Evolutionary conservation across 2,888 invertebrate genomes (phyloP), one percentile per base, ranked within the genome.

Genomic region (Dynastes hyllus): DNA sequence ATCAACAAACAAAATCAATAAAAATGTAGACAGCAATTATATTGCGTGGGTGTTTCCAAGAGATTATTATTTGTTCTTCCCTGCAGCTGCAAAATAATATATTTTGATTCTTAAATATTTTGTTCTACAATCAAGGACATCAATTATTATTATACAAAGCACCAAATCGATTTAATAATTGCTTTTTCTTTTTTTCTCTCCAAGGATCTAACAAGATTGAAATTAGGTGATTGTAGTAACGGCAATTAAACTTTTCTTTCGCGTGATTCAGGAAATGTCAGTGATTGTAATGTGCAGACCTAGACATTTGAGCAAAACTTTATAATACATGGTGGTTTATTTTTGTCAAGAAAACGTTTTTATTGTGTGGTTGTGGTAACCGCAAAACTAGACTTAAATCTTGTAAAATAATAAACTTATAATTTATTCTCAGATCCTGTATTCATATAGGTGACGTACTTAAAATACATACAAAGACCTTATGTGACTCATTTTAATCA

Each of bases 291-390:
- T 5, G 9, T 29, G 16, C 1, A 29, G 29, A 70, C 70, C 51
- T 70, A 70, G 70, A 70, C 70, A 70, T 70, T 70, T 70, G 22
- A 29, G 13, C n/a, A 45, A 45, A 45, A 45, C 11, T 5, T 11
- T 45, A 45, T 45, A 45, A 45, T 45, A 45, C 45, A 45, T 45
- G 2, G 45, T 45, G 45, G 45, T 45, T 45, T 45, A 45, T 51
- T 13, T 29, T 53, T 51, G 13, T 11, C 51, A 11, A 13, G 51
- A 51, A n/a, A 27, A 51, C 50, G 70, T 51, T 70, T 70, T 70
- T 70, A 27, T n/a, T 5, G 4, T 53, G 67, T 32, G 51, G 51
- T 53, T 13, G n/a, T 37, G 29, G 8, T 32, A n/a, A 70, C 70
- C 70, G 53, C 70, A 70, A 53, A 70, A 70, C 51, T 53, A 53